Conservation (phyloP, 2,113 vertebrate species). For the Gasterosteus nipponicus region DNA sequence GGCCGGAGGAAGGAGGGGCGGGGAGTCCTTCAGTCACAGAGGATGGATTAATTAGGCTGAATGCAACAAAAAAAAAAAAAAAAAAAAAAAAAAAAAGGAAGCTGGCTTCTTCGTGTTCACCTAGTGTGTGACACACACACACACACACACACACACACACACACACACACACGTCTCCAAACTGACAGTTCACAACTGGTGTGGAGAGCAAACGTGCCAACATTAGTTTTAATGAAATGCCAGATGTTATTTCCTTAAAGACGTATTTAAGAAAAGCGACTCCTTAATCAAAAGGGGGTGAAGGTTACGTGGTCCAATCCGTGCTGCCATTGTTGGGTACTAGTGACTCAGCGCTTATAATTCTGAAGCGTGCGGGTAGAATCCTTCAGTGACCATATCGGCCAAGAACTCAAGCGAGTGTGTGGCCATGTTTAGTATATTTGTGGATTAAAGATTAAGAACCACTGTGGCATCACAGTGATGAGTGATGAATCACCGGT, state of each 20-base stretch:
- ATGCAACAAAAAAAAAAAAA: constrained; percentile 69
- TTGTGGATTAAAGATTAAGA: constrained; percentile 46
- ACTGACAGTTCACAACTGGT: not conserved
- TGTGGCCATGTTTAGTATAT: constrained; percentile 16
- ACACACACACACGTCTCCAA: constrained; percentile 4
- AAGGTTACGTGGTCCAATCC: not conserved
- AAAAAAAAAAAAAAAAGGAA: constrained; percentile 67
- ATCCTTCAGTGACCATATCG: not conserved
- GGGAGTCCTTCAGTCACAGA: constrained; percentile 66
- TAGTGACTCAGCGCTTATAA: not conserved
- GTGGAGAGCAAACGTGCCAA: not conserved
- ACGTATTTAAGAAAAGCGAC: too few species aligned
- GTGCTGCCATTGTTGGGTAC: not conserved
- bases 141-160: constrained; percentile 40
- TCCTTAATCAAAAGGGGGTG: too few species aligned
- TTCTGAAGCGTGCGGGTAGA: not conserved
- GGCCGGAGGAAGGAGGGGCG: constrained; percentile 51
- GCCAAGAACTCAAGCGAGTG: constrained; percentile 8
- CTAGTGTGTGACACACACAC: constrained; percentile 16
- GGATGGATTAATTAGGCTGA: constrained; percentile 78
- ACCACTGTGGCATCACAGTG: constrained; percentile 28
- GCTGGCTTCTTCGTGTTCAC: constrained; percentile 54
- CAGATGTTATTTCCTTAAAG: too few species aligned
- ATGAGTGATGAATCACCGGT: constrained; percentile 56
- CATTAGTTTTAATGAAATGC: not conserved